Evolutionary conservation across 2,797 vertebrate genomes (phyloP).

Genomic region (Mycteria americana): DNA sequence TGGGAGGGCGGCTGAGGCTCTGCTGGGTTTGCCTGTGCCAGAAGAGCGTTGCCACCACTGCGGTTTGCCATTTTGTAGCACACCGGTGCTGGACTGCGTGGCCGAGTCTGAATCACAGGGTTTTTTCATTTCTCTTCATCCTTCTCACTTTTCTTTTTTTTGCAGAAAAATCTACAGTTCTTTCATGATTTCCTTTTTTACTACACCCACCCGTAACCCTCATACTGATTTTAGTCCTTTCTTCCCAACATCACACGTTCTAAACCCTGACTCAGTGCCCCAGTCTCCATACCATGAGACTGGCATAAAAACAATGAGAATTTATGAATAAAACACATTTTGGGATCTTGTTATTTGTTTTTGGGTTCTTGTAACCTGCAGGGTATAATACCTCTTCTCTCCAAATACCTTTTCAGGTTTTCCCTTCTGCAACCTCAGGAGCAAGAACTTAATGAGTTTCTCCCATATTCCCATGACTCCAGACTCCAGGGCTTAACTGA

Average conservation of each 20-base stretch:
- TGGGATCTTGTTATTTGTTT: not conserved
- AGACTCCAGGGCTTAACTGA: not conserved
- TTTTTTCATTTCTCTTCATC: not conserved
- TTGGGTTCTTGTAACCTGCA: not conserved
- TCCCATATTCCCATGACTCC: not conserved
- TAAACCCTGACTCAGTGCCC: not conserved
- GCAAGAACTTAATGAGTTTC: not conserved
- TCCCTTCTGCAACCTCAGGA: not conserved
- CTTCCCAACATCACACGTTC: not conserved
- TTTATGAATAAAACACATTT: not conserved
- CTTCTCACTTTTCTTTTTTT: not conserved
- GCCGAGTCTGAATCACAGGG: not conserved
- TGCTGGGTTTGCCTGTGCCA: not conserved
- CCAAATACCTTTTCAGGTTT: not conserved
- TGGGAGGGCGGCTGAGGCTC: not conserved
- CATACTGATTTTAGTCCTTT: not conserved
- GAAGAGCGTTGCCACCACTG: not conserved
- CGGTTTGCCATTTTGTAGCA: not conserved
- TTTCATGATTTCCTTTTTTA: not conserved
- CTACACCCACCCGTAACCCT: not conserved
- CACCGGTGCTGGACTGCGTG: accelerated
- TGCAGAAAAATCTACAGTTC: not conserved
- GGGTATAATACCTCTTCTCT: not conserved
- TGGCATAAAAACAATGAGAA: not conserved
- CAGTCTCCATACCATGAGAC: not conserved